Evolutionary conservation across 2,113 vertebrate genomes (phyloP), one percentile per base, ranked within the genome.

Genomic region (Pitta sordida): DNA sequence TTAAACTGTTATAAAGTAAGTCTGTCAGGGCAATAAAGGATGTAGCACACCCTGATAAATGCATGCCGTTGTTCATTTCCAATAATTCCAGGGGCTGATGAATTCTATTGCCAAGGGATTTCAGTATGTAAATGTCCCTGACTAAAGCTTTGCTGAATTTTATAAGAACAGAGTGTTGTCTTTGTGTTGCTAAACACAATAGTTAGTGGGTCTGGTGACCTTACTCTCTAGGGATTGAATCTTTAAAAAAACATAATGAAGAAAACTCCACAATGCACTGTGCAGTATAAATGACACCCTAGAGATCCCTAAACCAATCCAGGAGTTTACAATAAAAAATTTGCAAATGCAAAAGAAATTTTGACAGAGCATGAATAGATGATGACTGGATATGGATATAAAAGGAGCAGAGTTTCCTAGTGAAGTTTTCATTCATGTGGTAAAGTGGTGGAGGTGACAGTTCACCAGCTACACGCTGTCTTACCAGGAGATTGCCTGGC

Each of bases 221-320:
- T 86, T 82, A 52, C 62, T 96, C 93, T 97, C 91, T 68, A 84
- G 89, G 96, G 96, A 97, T 62, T 91, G 64, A 63, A 52, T 85
- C 96, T 96, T 96, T 93, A 96, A 97, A 67, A 97, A 97, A 96
- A 96, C 79, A 84, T 94, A 93, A 94, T 75, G 97, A 98, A 94
- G 88, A 83, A 96, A 97, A 96, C 96, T 84, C 96, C 90, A 91
- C 86, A 88, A 86, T 85, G 56, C 79, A 80, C 88, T 70, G 81
- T 87, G 88, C 51, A 82, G 88, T 83, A 96, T 64, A 97, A 97
- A 98, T 82, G 80, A 96, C 82, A 75, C 96, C 91, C 95, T 29
- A 58, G 97, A 98, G 95, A 97, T 93, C 92, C 90, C 77, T 95
- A 96, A 97, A 96, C 87, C 94, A 97, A 96, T 96, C 87, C 65